Conservation (phyloP, 2,113 vertebrate genomes). For the Lophius piscatorius region DNA sequence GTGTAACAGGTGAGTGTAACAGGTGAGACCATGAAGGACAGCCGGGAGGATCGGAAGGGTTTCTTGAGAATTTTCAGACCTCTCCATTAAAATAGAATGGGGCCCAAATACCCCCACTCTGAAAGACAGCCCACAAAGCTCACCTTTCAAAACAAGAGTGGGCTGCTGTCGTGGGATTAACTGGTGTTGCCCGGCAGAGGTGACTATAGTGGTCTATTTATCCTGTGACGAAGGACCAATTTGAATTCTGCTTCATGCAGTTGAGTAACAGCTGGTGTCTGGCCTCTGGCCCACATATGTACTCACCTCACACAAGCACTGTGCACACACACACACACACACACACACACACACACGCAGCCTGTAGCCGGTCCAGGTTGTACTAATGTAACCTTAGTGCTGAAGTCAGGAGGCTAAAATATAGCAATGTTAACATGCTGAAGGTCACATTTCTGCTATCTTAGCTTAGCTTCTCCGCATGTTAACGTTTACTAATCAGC, state of each 20-base stretch:
- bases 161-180: slow-evolving; percentile 66
- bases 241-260: slow-evolving; percentile 53
- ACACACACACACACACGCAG: not conserved
- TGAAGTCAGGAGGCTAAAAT: not conserved
- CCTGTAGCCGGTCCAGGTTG: not conserved
- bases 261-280: slow-evolving; percentile 27
- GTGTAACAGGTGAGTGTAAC: slow-evolving; percentile 30
- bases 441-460: not conserved
- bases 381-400: not conserved
- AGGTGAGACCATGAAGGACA: slow-evolving; percentile 61
- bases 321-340: slow-evolving; percentile 1
- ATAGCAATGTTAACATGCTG: not conserved
- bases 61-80: slow-evolving; percentile 62
- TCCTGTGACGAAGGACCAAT: slow-evolving; percentile 52
- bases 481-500: not conserved
- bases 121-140: slow-evolving; percentile 55
- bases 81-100: slow-evolving; percentile 73
- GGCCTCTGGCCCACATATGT: not conserved
- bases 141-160: slow-evolving; percentile 75
- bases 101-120: slow-evolving; percentile 60
- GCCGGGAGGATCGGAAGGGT: slow-evolving; percentile 48
- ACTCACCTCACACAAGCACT: slow-evolving; percentile 2
- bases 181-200: slow-evolving; percentile 69
- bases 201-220: slow-evolving; percentile 62
- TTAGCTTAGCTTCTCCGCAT: not conserved